A percentile compares a stretch with the other conserved stretches of the same genome.
Conservation (phyloP, 2,888 invertebrate genomes). For the Leptinotarsa haldemani region DNA sequence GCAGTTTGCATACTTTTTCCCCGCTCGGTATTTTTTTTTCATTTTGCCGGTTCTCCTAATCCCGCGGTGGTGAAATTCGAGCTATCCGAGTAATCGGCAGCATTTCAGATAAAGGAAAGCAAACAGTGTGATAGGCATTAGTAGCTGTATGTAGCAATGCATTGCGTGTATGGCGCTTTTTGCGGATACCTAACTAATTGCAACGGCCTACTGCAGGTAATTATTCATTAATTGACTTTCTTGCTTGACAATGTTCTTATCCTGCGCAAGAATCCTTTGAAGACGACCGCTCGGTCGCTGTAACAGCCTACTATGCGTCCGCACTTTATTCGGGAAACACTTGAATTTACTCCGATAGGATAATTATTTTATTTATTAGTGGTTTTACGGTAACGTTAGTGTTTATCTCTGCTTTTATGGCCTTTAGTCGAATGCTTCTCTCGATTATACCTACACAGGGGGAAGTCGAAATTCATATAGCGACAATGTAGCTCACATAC, state of each 20-base stretch:
- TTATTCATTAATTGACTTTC: conserved; percentile 63
- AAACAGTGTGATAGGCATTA: conserved; percentile 25
- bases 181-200: conserved; percentile 57
- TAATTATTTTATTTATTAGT: conserved; percentile 50
- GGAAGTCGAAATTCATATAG: conserved; percentile 4
- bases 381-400: conserved; percentile 34
- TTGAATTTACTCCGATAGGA: conserved; percentile 49
- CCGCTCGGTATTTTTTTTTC: no score
- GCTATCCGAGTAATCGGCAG: conserved; percentile 12
- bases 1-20: no score
- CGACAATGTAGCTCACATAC: not conserved
- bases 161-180: conserved; percentile 28
- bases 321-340: conserved; percentile 55
- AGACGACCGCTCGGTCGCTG: conserved; percentile 38
- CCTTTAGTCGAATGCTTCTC: conserved; percentile 21
- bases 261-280: conserved; percentile 57
- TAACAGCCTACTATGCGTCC: conserved; percentile 34
- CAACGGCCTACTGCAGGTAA: conserved; percentile 53
- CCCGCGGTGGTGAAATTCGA: not conserved
- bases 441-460: conserved; percentile 14
- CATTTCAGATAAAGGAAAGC: conserved; percentile 21
- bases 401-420: conserved; percentile 38
- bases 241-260: conserved; percentile 62
- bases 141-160: conserved; percentile 18
- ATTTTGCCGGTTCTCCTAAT: not conserved